These are phyloP conservation scores for Drosophila mettleri DNA, from an alignment of 2,888 invertebrate species.

Conservation along the genomic window DNA sequence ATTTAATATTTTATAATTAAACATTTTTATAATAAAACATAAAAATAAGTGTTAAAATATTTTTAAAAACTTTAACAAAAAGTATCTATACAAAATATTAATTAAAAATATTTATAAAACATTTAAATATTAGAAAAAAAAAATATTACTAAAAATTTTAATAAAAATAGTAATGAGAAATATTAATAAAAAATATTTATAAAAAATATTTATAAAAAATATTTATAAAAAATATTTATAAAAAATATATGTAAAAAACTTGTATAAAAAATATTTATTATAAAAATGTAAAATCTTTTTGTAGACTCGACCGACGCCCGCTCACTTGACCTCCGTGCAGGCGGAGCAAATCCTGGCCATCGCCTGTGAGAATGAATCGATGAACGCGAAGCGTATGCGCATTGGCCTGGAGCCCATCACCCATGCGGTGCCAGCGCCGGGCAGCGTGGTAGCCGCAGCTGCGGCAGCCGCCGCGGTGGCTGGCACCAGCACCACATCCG, in stretches of 20 bases:
- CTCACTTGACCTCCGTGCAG: constrained; percentile 97
- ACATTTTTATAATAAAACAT: no score
- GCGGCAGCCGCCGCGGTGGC: constrained; percentile 81
- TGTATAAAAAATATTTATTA: background rate
- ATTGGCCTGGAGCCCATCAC: constrained; percentile 97
- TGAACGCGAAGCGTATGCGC: constrained; percentile 98
- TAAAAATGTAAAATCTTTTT: no score
- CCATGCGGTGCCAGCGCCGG: constrained; percentile 90
- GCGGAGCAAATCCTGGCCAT: constrained; percentile 98
- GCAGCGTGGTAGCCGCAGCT: constrained; percentile 82
- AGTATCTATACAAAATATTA: no score
- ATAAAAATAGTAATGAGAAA: no score
- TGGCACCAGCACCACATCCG: constrained; percentile 73
- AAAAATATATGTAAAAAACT: background rate
- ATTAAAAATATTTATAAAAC: no score
- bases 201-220: no score
- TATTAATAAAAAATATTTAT: no score
- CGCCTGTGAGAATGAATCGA: constrained; percentile 98
- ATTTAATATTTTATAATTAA: no score
- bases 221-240: background rate
- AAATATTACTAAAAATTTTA: no score
- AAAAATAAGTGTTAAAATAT: no score
- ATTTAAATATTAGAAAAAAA: no score
- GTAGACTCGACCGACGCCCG: constrained; percentile 96
- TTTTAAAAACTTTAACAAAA: no score